Conservation (phyloP, 1,140 invertebrate genomes). For the Pinna nobilis region DNA sequence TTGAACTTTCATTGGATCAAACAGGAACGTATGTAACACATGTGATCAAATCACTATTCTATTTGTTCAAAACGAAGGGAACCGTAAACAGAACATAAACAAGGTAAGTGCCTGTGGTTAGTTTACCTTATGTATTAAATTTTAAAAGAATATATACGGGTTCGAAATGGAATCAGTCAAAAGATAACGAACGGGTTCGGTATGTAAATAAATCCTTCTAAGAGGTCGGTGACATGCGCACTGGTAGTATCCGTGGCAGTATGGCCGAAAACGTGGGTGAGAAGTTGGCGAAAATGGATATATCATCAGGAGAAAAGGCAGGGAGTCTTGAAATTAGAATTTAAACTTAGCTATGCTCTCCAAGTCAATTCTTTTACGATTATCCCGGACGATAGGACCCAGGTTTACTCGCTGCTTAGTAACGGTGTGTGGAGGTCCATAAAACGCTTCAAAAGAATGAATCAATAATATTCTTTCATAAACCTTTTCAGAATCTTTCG, state of each 20-base stretch:
- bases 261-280: constrained; percentile 72
- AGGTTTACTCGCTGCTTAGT: constrained; percentile 50
- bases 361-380: constrained; percentile 57
- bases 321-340: constrained; percentile 51
- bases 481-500: neutral
- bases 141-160: too few relatives aligned
- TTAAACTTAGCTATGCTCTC: constrained; percentile 60
- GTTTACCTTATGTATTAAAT: too few relatives aligned
- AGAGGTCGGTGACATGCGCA: too few relatives aligned
- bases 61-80: too few relatives aligned
- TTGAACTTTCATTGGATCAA: too few relatives aligned
- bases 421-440: constrained; percentile 35
- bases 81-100: too few relatives aligned
- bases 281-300: constrained; percentile 60
- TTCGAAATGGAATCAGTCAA: too few relatives aligned
- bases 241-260: constrained; percentile 37
- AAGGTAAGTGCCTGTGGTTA: too few relatives aligned
- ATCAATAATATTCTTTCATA: neutral
- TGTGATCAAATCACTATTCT: too few relatives aligned
- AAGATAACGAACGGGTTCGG: too few relatives aligned
- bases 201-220: too few relatives aligned
- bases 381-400: constrained; percentile 63
- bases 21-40: too few relatives aligned
- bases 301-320: constrained; percentile 68
- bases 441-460: neutral